Percentiles rank a stretch among this genome's conserved stretches.
phyloP scores from a whole-genome alignment of 2,113 vertebrate genomes.

The Parus major region DNA sequence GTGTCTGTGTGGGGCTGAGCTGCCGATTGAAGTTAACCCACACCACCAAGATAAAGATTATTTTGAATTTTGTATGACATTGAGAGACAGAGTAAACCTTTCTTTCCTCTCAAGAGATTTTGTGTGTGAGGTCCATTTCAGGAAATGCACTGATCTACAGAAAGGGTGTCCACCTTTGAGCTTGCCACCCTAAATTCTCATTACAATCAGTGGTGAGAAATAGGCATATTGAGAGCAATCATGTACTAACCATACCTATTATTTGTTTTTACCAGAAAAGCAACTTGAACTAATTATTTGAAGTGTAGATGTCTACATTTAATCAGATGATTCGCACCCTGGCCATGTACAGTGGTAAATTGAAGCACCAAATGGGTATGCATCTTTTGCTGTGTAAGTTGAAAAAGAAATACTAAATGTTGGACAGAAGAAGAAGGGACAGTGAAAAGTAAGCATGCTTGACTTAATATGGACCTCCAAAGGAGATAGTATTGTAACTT shows the following conservation, averaged over 20 bases:
- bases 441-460: not conserved
- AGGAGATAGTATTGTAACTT: not conserved
- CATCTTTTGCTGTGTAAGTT: not conserved
- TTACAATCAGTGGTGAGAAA: not conserved
- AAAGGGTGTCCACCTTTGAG: not conserved
- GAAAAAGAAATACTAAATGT: not conserved
- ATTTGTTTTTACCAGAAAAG: not conserved
- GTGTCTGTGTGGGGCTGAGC: not conserved
- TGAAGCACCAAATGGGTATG: not conserved
- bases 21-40: rapidly evolving
- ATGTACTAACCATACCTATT: not conserved
- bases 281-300: not conserved
- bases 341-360: not conserved
- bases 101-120: not conserved
- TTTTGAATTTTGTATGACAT: not conserved
- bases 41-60: not conserved
- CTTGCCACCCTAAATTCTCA: not conserved
- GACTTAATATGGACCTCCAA: not conserved
- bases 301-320: not conserved
- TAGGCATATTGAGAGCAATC: not conserved
- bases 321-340: not conserved
- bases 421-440: not conserved
- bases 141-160: not conserved
- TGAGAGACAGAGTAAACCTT: not conserved
- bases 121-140: not conserved